Percentiles rank a stretch among this genome's conserved stretches.
These are phyloP conservation scores for Aromia moschata DNA, from an alignment of 2,888 invertebrate species.

Conservation along the genomic window DNA sequence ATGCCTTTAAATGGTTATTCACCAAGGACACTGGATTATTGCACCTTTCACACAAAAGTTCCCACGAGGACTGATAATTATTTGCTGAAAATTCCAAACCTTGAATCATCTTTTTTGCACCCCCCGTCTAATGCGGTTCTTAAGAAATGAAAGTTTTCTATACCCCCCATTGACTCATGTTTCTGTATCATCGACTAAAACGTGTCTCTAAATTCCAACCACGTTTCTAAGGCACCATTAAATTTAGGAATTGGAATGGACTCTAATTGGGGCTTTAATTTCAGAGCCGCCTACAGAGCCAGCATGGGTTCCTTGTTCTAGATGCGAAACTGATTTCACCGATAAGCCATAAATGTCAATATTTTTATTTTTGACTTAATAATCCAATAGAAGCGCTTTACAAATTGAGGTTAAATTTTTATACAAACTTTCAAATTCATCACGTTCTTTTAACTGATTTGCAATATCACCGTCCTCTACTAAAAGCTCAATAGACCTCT, in stretches of 20 bases:
- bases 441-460: no score
- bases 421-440: no score
- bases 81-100: slow-evolving; percentile 32
- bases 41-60: slow-evolving; percentile 31
- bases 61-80: slow-evolving; percentile 34
- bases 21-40: slow-evolving; percentile 29
- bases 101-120: slow-evolving; percentile 28
- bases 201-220: slow-evolving; percentile 32
- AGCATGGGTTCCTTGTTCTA: no score
- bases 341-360: no score
- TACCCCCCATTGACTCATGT: slow-evolving; percentile 24
- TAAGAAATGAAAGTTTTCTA: slow-evolving; percentile 35
- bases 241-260: slow-evolving; percentile 29
- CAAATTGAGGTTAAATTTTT: no score
- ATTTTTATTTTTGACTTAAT: no score
- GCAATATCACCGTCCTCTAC: no score
- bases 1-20: slow-evolving; percentile 32
- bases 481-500: no score
- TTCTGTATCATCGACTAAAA: slow-evolving; percentile 31
- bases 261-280: slow-evolving; percentile 11
- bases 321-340: no score
- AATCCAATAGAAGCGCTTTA: no score
- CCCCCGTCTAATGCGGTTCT: slow-evolving; percentile 17
- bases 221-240: slow-evolving; percentile 22
- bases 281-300: background rate